A percentile compares a stretch with the other conserved stretches of the same genome.
phyloP scores from a whole-genome alignment of 2,797 vertebrate genomes.

The Coilia nasus region DNA sequence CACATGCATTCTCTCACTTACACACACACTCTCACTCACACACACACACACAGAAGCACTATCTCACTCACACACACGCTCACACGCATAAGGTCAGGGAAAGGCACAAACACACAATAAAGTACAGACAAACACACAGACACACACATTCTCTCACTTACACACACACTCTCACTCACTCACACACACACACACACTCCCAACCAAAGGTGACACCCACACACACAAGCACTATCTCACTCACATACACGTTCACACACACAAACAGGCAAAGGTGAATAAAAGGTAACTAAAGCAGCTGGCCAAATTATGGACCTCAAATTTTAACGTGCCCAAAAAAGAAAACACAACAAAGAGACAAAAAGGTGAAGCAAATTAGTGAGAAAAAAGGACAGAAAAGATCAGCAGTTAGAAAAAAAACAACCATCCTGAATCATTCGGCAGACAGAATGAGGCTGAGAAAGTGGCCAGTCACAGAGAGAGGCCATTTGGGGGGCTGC shows the following conservation, averaged over 20 bases:
- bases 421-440: neutral
- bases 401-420: neutral
- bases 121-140: neutral
- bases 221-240: neutral
- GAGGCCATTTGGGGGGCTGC: slow-evolving; percentile 6
- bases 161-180: neutral
- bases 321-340: neutral
- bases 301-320: neutral
- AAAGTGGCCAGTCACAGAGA: slow-evolving; percentile 14
- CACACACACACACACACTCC: neutral
- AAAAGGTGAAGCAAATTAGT: slow-evolving; percentile 9
- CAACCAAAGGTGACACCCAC: neutral
- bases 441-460: slow-evolving; percentile 14
- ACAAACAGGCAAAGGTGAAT: neutral
- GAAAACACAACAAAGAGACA: slow-evolving; percentile 18
- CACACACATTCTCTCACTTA: neutral
- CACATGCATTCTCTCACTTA: neutral
- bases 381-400: slow-evolving; percentile 26
- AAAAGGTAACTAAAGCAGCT: neutral
- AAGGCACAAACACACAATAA: neutral
- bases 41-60: slow-evolving; percentile 5
- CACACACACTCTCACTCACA: neutral
- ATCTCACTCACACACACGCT: neutral
- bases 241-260: neutral
- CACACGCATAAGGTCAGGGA: neutral